Percentiles rank a stretch among this genome's conserved stretches.
phyloP scores from a whole-genome alignment of 2,888 invertebrate species.

The Ferdinandea cuprea region DNA sequence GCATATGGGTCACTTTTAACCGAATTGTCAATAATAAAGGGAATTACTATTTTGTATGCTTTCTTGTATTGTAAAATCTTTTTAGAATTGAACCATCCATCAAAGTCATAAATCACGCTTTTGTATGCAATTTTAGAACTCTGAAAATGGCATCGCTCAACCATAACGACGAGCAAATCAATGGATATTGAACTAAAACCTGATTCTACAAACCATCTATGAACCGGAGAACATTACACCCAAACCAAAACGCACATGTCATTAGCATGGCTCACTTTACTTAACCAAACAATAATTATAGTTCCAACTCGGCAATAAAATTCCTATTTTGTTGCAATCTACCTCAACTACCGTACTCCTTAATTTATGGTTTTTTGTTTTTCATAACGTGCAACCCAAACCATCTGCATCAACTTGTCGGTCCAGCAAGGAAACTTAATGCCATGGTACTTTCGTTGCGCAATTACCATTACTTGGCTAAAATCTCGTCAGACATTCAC shows the following conservation, averaged over 20 bases:
- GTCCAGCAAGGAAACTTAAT: neutral
- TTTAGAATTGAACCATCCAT: too few species aligned
- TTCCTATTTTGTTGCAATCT: neutral
- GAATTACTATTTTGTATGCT: too few species aligned
- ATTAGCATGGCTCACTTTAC: neutral
- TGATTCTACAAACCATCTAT: too few species aligned
- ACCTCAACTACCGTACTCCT: neutral
- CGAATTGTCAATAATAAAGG: too few species aligned
- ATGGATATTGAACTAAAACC: too few species aligned
- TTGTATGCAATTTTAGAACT: too few species aligned
- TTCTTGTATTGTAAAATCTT: too few species aligned
- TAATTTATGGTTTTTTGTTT: slow-evolving; percentile 1
- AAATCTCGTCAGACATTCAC: slow-evolving; percentile 16
- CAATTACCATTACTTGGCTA: slow-evolving; percentile 9
- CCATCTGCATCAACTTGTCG: neutral
- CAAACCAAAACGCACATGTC: neutral
- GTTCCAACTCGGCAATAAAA: neutral
- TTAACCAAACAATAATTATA: neutral
- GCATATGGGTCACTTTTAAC: too few species aligned
- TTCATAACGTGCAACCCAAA: neutral
- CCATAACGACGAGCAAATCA: too few species aligned
- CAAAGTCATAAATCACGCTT: too few species aligned
- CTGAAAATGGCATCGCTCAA: too few species aligned
- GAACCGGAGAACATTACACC: neutral
- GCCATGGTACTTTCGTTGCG: neutral